Evolutionary conservation across 1,140 invertebrate species (phyloP), one percentile per base, ranked within the genome.

Genomic region (Drosophila nigrodunni): DNA sequence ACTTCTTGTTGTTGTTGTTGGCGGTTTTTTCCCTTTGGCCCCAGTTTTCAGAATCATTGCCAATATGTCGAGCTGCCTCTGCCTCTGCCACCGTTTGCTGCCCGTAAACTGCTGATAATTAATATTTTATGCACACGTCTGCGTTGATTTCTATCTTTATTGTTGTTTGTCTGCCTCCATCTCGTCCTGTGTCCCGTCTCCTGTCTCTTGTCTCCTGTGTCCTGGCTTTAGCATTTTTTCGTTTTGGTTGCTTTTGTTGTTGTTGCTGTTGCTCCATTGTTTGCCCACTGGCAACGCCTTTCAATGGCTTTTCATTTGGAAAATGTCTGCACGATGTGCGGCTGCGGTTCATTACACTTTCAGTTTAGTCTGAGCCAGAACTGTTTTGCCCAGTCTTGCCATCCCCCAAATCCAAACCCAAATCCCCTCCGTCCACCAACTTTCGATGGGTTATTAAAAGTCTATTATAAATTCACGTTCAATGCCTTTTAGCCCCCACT

Each of bases 91-190:
- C 46, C 18, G 46, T 47, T 47, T 54, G 71, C 25, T 77, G 74
- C 74, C 78, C 72, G 78, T 80, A 67, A 89, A 88, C 85, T 82
- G 81, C 86, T 82, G 86, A 90, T 90, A 90, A 90, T 90, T 90
- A 90, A 90, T 90, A 90, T 90, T 90, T 90, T 90, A 90, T 90
- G 86, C 86, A 90, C 86, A 90, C 86, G 86, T 90, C 86, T 90
- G 86, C 86, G 81, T 90, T 90, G 86, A 90, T 90, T 90, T 90
- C 86, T 90, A 90, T 90, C 86, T 82, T 82, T 89, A 90, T 89
- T 89, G 82, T 86, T 87, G 82, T 86, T 87, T 86, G 82, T 76
- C 82, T 87, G 78, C 82, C 67, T 68, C 7, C 30, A 21, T n/a
- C 15, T 34, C 57, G 9, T 59, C 34, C 54, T 54, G 21, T 35